phyloP scores from a whole-genome alignment of 2,797 vertebrate species.

The Argentina silus region DNA sequence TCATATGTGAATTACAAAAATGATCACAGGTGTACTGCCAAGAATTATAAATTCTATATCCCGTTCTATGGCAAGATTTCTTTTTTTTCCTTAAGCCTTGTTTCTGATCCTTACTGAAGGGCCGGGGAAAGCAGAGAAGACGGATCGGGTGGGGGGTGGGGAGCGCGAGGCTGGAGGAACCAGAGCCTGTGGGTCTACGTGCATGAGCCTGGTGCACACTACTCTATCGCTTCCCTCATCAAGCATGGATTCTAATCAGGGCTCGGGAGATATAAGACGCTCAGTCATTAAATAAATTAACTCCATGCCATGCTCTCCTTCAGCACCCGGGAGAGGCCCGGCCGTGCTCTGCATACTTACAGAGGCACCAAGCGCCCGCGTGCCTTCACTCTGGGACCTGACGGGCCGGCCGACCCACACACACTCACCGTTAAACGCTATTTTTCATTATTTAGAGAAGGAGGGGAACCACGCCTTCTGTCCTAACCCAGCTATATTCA shows the following conservation, averaged over 20 bases:
- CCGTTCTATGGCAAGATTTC: conserved; percentile 14
- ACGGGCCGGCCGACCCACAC: conserved; percentile 29
- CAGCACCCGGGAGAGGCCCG: conserved; percentile 64
- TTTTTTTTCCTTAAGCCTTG: conserved; percentile 18
- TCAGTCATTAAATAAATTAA: conserved; percentile 86
- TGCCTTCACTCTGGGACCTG: conserved; percentile 57
- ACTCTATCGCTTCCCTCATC: conserved; percentile 78
- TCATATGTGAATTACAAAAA: conserved; percentile 37
- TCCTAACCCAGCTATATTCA: conserved; percentile 35
- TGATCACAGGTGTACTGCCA: conserved; percentile 27
- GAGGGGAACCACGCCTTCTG: conserved; percentile 56
- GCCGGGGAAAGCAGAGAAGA: background rate
- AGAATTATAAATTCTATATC: conserved; percentile 41
- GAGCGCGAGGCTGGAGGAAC: conserved; percentile 31
- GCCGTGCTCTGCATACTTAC: conserved; percentile 75
- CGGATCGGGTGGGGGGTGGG: conserved; percentile 6
- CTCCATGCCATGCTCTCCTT: conserved; percentile 77
- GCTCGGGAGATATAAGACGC: conserved; percentile 80
- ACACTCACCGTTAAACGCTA: conserved; percentile 33
- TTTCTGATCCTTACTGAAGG: conserved; percentile 1
- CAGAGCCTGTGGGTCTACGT: conserved; percentile 48
- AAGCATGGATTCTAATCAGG: conserved; percentile 82
- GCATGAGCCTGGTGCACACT: conserved; percentile 51
- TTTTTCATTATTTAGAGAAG: conserved; percentile 60
- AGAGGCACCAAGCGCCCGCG: conserved; percentile 41